Evolutionary conservation across 2,797 vertebrate species (phyloP), one percentile per base, ranked within the genome.

Genomic region (Cyprinodon diabolis): DNA sequence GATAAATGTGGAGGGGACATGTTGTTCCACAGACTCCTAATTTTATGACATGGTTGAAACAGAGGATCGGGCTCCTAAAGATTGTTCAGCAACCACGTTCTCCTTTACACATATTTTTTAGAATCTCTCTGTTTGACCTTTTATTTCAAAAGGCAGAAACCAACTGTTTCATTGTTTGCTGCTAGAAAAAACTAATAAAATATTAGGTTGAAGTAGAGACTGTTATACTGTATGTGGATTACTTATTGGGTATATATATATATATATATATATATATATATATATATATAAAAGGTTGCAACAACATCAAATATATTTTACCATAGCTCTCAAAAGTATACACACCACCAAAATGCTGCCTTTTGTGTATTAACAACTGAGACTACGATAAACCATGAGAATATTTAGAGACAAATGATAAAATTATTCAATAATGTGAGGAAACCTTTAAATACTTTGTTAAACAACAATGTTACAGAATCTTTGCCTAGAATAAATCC

Each of bases 1-100:
- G 89, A 92, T 91, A 88, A 90, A 89, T 82, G 86, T 85, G 74
- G 72, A 86, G 66, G 56, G 84, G 73, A 82, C 80, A 80, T 86
- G 78, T 74, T 87, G 71, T 80, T 90, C 57, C 79, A 74, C 75
- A 72, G 81, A 51, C 66, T 85, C 76, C 74, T 86, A 69, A 82
- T 89, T 87, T 86, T 83, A 72, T 78, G 74, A 87, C 78, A 80
- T 68, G 71, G 48, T 66, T 69, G 66, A 70, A 51, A 71, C 68
- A 30, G 72, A 77, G 83, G 55, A 69, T 63, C 54, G 25, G 74
- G 68, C 49, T 85, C 66, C 60, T 76, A 52, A 49, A 70, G 74
- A 76, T 77, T 52, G 74, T 43, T 63, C 48, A 51, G 51, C 40
- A 45, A 56, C 37, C 70, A 40, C 51, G 55, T 51, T 47, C 63